These are phyloP conservation scores for Dione vanillae DNA, from an alignment of 2,888 invertebrate species.

Conservation along the genomic window DNA sequence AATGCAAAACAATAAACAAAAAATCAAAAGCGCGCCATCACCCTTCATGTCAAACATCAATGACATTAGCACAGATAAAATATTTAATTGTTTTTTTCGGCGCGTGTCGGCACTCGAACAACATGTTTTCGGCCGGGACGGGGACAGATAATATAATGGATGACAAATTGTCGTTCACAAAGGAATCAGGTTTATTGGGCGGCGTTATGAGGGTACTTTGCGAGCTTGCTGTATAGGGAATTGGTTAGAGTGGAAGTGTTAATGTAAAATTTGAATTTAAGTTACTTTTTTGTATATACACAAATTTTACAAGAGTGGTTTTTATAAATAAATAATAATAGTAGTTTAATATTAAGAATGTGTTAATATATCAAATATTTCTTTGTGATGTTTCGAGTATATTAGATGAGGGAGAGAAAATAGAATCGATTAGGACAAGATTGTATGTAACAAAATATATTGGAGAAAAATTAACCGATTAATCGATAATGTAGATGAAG, in stretches of 20 bases:
- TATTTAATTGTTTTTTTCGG: constrained; percentile 74
- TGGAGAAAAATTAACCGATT: too few species aligned
- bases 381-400: too few species aligned
- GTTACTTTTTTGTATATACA: too few species aligned
- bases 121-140: constrained; percentile 59
- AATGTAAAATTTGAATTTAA: too few species aligned
- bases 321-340: too few species aligned
- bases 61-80: constrained; percentile 59
- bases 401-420: too few species aligned
- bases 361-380: too few species aligned
- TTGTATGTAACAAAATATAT: too few species aligned
- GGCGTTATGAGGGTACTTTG: constrained; percentile 77
- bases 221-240: constrained; percentile 58
- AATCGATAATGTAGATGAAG: too few species aligned
- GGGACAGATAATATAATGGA: constrained; percentile 62
- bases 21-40: constrained; percentile 17
- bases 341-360: too few species aligned
- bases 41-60: constrained; percentile 44
- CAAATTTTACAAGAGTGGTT: too few species aligned
- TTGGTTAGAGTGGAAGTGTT: constrained; percentile 47
- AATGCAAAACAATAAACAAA: not conserved
- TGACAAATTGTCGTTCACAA: constrained; percentile 80
- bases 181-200: constrained; percentile 81
- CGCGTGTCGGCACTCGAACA: constrained; percentile 74
- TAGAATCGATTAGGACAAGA: too few species aligned